Percentiles rank a stretch among this genome's conserved stretches.
Evolutionary conservation across 2,113 vertebrate species (phyloP).

Genomic region (Electrona antarctica): DNA sequence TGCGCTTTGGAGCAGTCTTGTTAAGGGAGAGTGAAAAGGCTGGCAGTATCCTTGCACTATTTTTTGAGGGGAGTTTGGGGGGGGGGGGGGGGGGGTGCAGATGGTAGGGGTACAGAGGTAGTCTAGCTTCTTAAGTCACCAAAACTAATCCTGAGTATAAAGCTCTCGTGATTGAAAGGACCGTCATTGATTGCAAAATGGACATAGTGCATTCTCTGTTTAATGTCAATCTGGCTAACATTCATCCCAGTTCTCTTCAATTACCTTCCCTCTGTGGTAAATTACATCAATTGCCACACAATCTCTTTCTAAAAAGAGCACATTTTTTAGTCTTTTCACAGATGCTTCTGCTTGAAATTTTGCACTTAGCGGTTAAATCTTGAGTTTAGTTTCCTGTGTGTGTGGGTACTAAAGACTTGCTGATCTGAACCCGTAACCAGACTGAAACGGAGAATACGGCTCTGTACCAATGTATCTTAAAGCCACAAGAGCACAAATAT

Average conservation of each 20-base stretch:
- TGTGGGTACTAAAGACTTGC: too few species aligned
- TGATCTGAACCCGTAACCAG: too few species aligned
- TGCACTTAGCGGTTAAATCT: background rate
- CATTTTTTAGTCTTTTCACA: conserved; percentile 21
- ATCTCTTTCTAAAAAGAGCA: conserved; percentile 32
- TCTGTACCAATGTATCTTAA: background rate
- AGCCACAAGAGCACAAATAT: background rate
- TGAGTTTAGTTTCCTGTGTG: too few species aligned
- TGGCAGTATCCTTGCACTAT: conserved; percentile 86
- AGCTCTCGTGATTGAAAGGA: conserved; percentile 86
- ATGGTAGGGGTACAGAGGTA: conserved; percentile 81
- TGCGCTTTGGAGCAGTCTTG: conserved; percentile 90
- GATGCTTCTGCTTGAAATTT: background rate
- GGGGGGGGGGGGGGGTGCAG: conserved; percentile 48
- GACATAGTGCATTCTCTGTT: conserved; percentile 82
- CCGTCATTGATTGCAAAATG: conserved; percentile 83
- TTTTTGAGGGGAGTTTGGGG: conserved; percentile 61
- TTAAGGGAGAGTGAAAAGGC: conserved; percentile 90
- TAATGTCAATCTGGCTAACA: conserved; percentile 84
- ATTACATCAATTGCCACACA: conserved; percentile 18
- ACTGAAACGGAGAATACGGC: too few species aligned
- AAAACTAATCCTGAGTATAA: conserved; percentile 90
- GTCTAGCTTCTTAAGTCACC: conserved; percentile 89
- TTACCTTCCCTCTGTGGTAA: conserved; percentile 14
- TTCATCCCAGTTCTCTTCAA: conserved; percentile 34